phyloP scores from a whole-genome alignment of 2,797 vertebrate genomes.

The Heteromormyrus szaboi region DNA sequence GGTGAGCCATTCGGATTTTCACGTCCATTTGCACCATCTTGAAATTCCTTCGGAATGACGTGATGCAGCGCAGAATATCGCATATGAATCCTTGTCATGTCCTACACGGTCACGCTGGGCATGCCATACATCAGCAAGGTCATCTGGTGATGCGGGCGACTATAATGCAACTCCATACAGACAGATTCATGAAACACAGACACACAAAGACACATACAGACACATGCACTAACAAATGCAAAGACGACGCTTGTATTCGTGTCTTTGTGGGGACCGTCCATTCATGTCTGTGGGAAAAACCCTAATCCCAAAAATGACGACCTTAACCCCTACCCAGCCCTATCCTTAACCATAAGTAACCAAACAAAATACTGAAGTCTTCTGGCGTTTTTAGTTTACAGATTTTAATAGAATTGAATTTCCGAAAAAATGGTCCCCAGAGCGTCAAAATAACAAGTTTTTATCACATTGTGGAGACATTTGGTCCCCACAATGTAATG shows the following conservation, averaged over 20 bases:
- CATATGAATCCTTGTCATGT: neutral
- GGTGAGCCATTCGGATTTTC: neutral
- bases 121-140: neutral
- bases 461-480: neutral
- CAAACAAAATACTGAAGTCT: neutral
- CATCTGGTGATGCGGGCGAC: neutral
- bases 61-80: neutral
- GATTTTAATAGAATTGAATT: neutral
- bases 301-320: neutral
- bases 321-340: neutral
- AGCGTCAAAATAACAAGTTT: neutral
- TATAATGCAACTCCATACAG: neutral
- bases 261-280: neutral
- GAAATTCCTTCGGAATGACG: neutral
- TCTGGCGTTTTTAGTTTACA: neutral
- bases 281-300: neutral
- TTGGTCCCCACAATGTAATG: neutral
- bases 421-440: neutral
- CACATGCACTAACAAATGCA: slow-evolving; percentile 1
- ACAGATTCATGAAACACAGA: slow-evolving; percentile 19
- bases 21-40: neutral
- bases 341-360: neutral
- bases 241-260: neutral
- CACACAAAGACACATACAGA: neutral
- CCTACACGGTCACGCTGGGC: neutral